phyloP scores from a whole-genome alignment of 2,113 vertebrate genomes.

The Malurus melanocephalus region DNA sequence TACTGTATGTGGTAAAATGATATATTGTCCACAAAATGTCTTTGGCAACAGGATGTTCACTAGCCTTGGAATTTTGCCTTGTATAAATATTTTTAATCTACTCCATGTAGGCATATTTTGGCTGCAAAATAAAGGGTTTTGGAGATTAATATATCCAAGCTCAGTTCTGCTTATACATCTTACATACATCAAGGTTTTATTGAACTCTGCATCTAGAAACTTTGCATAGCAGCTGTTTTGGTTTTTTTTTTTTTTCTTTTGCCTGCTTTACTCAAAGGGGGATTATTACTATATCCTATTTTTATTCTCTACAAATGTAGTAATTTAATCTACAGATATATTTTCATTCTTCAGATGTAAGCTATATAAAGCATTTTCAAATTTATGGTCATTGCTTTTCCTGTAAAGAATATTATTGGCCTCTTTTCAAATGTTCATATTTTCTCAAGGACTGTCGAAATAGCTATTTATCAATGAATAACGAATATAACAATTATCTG shows the following conservation, averaged over 20 bases:
- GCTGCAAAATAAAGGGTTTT: constrained; percentile 60
- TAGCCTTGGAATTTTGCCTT: constrained; percentile 68
- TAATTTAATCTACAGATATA: constrained; percentile 52
- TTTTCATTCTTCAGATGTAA: constrained; percentile 50
- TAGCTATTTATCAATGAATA: constrained; percentile 32
- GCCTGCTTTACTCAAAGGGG: constrained; percentile 20
- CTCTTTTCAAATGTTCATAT: constrained; percentile 48
- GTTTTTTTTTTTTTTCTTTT: not conserved
- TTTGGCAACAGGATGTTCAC: constrained; percentile 68
- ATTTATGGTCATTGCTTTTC: constrained; percentile 48
- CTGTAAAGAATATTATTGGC: constrained; percentile 38
- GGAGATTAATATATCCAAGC: constrained; percentile 64
- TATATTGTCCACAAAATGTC: constrained; percentile 58
- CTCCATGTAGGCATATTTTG: constrained; percentile 69
- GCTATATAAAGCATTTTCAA: constrained; percentile 43
- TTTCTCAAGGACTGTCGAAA: constrained; percentile 27
- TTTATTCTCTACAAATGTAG: constrained; percentile 55
- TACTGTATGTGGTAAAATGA: constrained; percentile 69
- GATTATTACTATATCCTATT: constrained; percentile 48
- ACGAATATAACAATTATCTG: constrained; percentile 7
- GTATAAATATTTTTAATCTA: constrained; percentile 72
- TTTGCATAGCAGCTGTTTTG: constrained; percentile 46
- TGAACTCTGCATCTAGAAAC: constrained; percentile 59
- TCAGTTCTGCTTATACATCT: constrained; percentile 58
- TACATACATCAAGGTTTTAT: constrained; percentile 67